Evolutionary conservation across 2,888 invertebrate species (phyloP), one percentile per base, ranked within the genome.

Genomic region (Rotaria sp.): DNA sequence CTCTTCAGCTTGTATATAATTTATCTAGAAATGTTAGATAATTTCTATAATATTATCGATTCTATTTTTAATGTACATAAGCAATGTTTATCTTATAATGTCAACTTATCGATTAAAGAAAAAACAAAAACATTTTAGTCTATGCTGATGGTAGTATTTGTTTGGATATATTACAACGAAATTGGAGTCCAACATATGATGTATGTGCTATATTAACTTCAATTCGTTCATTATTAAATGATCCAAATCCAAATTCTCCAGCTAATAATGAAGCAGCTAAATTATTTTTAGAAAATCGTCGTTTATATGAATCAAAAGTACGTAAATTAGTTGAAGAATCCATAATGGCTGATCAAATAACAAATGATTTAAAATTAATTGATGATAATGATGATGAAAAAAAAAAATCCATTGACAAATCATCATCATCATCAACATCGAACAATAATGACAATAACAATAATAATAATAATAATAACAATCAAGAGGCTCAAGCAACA

Each of bases 211-310:
- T 80, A 45, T 24, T 80, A 15, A 80, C 80, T 45, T 80, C 80
- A 15, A 80, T 80, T 45, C 80, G 80, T 45, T 97, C 97, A 90
- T 94, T 99, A 93, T 93, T 99, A 92, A 98, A 98, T 94, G 98
- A 99, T 93, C 98, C 98, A 88, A 99, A 99, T 93, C 98, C 98
- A 89, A 98, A 98, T 93, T 97, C 97, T 89, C 98, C 98, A 90
- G 98, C 98, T 89, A 99, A 99, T 92, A 97, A 96, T 89, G 95
- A 96, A 94, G 98, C 98, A 90, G 98, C 98, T 89, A 97, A 98
- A 93, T 94, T 99, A 90, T 99, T 98, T 93, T 97, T 97, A 93
- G 97, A 98, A 93, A 98, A 98, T 92, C 94, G 97, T 90, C 94
- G 98, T 90, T 98, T 98, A 93, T 99, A 99, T 92, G 97, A 98